Conservation (phyloP, 2,797 vertebrate genomes). For the Arrhamphus sclerolepis region DNA sequence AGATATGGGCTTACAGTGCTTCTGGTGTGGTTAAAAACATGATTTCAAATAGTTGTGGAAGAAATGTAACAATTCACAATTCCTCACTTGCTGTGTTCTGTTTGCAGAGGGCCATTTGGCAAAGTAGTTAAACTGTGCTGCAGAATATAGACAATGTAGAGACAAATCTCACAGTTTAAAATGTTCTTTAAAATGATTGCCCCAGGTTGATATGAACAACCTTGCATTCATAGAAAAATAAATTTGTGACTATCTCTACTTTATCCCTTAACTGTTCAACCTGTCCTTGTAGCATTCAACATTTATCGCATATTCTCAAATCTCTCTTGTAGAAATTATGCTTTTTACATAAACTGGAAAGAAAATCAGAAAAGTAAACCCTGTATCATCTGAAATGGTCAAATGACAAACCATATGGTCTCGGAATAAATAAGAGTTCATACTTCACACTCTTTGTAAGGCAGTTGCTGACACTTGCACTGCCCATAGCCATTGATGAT, state of each 20-base stretch:
- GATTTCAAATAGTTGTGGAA: constrained; percentile 67
- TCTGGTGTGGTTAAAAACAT: constrained; percentile 66
- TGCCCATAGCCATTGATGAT: constrained; percentile 99
- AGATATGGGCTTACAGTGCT: constrained; percentile 64
- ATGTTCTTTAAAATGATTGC: constrained; percentile 82
- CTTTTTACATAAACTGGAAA: constrained; percentile 77
- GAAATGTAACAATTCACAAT: constrained; percentile 69
- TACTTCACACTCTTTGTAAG: constrained; percentile 99
- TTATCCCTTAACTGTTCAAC: constrained; percentile 65
- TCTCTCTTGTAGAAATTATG: constrained; percentile 79
- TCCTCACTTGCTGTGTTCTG: constrained; percentile 66
- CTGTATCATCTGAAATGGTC: constrained; percentile 85
- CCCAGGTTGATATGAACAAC: constrained; percentile 83
- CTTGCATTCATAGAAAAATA: constrained; percentile 87
- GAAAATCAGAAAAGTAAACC: constrained; percentile 81
- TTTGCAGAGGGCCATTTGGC: constrained; percentile 75
- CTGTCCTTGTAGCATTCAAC: constrained; percentile 69
- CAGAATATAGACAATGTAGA: constrained; percentile 80
- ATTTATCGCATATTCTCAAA: constrained; percentile 71
- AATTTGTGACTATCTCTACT: constrained; percentile 82
- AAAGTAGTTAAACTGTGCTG: constrained; percentile 80
- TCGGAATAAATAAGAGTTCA: constrained; percentile 88
- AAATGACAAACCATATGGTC: constrained; percentile 82
- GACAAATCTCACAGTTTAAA: constrained; percentile 80
- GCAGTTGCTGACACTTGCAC: constrained; percentile 99